Conservation (phyloP, 2,888 invertebrate species). For the Antheraea yamamai region DNA sequence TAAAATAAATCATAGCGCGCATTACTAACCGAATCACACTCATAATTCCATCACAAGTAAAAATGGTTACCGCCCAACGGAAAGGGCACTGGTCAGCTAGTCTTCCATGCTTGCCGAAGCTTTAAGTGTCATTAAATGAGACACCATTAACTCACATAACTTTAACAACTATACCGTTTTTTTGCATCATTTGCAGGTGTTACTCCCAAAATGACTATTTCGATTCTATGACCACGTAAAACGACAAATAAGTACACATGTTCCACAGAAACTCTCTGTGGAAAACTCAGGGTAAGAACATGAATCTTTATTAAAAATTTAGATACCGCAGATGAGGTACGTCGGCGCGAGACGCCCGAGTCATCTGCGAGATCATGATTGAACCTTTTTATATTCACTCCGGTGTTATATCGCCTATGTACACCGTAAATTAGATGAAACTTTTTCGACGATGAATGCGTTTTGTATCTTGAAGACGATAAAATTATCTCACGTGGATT, state of each 20-base stretch:
- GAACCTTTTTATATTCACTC: slow-evolving; percentile 67
- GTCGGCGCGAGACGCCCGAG: slow-evolving; percentile 42
- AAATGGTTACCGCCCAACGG: too few species aligned
- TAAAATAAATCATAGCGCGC: too few species aligned
- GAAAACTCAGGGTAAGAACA: slow-evolving; percentile 27
- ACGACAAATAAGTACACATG: background rate
- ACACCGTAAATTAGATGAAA: slow-evolving; percentile 12
- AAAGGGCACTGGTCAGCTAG: too few species aligned
- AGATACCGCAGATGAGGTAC: slow-evolving; percentile 46
- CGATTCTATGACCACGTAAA: background rate
- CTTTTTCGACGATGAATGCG: background rate
- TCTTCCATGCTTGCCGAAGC: background rate
- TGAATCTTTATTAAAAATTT: slow-evolving; percentile 57
- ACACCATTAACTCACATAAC: background rate
- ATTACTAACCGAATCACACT: too few species aligned
- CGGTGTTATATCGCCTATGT: slow-evolving; percentile 36
- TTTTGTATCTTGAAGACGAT: background rate
- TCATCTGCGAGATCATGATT: slow-evolving; percentile 62
- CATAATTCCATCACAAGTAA: too few species aligned
- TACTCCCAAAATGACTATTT: background rate
- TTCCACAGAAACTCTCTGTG: background rate
- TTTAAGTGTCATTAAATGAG: background rate
- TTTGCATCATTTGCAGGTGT: too few species aligned
- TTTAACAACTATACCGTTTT: background rate
- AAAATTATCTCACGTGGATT: slow-evolving; percentile 1